Evolutionary conservation across 2,888 invertebrate genomes (phyloP).

Genomic region (Drosophila mercatorum): DNA sequence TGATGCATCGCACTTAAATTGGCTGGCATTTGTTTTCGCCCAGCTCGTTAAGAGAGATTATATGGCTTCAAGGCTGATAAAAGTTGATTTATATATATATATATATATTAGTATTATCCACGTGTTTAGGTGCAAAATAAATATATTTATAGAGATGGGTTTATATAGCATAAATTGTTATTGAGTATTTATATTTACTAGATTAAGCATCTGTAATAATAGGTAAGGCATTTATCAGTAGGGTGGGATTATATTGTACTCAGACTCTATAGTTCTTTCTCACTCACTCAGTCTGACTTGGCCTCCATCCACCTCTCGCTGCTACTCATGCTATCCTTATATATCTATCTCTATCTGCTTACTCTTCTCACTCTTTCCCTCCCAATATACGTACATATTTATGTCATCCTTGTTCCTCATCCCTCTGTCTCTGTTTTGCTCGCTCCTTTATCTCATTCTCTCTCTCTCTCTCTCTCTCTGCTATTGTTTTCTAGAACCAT

Average conservation of each 20-base stretch:
- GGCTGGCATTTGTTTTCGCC: not conserved
- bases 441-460: too few species aligned
- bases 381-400: too few species aligned
- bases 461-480: not conserved
- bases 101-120: not conserved
- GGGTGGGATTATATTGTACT: not conserved
- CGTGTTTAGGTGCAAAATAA: not conserved
- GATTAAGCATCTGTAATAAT: not conserved
- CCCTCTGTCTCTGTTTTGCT: too few species aligned
- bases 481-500: too few species aligned
- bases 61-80: not conserved
- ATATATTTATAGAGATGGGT: too few species aligned
- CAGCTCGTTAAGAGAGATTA: not conserved
- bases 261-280: not conserved
- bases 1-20: slow-evolving; percentile 8
- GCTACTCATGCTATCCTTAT: not conserved
- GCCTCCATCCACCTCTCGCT: not conserved
- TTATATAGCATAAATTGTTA: not conserved
- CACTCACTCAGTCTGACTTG: not conserved
- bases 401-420: too few species aligned
- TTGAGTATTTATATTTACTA: not conserved
- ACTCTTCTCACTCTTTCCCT: too few species aligned
- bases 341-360: not conserved
- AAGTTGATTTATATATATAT: not conserved
- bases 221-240: not conserved